Evolutionary conservation across 2,888 invertebrate species (phyloP).

Genomic region (Masnerella sp.): DNA sequence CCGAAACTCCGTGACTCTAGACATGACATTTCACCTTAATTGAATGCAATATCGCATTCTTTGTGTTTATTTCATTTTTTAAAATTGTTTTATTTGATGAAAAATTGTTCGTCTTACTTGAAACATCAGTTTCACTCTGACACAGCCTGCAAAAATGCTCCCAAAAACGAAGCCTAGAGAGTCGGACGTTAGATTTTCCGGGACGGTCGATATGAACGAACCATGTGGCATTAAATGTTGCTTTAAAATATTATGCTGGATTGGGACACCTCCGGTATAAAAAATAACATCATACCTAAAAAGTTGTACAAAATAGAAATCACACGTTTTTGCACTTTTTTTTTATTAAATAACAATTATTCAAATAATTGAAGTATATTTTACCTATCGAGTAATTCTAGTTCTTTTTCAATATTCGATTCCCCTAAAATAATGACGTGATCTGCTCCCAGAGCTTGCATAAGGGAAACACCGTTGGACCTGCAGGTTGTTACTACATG

Average conservation of each 20-base stretch:
- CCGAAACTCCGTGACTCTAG: no score
- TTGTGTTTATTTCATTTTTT: no score
- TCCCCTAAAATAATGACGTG: conserved; percentile 78
- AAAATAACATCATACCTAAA: conserved; percentile 79
- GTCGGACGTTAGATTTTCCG: conserved; percentile 79
- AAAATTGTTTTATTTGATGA: no score
- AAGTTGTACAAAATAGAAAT: neutral
- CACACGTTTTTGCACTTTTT: neutral
- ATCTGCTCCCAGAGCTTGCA: conserved; percentile 80
- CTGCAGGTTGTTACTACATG: conserved; percentile 80
- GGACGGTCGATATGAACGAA: conserved; percentile 78
- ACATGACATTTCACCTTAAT: no score
- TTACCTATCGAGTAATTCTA: conserved; percentile 71
- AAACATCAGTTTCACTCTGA: conserved; percentile 76
- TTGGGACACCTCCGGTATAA: conserved; percentile 77
- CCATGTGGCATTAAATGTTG: conserved; percentile 75
- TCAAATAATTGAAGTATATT: no score
- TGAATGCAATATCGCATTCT: no score
- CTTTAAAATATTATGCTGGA: conserved; percentile 72
- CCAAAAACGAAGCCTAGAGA: conserved; percentile 78
- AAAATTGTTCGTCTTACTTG: no score
- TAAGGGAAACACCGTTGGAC: conserved; percentile 79
- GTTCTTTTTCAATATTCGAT: conserved; percentile 69
- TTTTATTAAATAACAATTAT: no score
- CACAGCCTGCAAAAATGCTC: conserved; percentile 78